These are phyloP conservation scores for Grammomys surdaster DNA, from an alignment of 2,113 vertebrate species.

Conservation along the genomic window DNA sequence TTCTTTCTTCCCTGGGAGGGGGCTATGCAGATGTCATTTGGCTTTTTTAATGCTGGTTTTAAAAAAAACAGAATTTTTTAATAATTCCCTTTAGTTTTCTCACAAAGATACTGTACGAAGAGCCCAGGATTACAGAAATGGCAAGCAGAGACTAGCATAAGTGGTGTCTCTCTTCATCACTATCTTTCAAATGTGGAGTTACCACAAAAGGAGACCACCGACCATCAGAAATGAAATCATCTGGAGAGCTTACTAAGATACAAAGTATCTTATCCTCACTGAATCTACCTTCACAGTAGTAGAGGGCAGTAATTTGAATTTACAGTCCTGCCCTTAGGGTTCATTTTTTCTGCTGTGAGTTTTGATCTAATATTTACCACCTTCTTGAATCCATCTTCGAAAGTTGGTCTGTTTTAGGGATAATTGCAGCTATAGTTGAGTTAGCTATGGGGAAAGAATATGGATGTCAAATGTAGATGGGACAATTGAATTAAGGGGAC, in stretches of 20 bases:
- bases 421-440: background rate
- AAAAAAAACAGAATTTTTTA: slow-evolving; percentile 24
- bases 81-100: background rate
- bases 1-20: background rate
- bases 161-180: background rate
- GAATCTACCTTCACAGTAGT: background rate
- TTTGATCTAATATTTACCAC: background rate
- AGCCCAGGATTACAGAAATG: background rate
- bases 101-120: background rate
- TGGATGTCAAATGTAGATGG: background rate
- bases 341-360: slow-evolving; percentile 5
- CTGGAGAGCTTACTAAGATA: slow-evolving; percentile 25
- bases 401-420: background rate
- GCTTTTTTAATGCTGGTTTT: slow-evolving; percentile 34
- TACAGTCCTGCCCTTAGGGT: background rate
- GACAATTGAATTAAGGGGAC: slow-evolving; percentile 23
- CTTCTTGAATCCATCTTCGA: slow-evolving; percentile 43
- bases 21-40: background rate
- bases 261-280: background rate
- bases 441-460: background rate
- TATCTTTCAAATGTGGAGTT: slow-evolving; percentile 6
- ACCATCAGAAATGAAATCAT: background rate
- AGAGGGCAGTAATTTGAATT: slow-evolving; percentile 12
- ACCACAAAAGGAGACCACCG: background rate
- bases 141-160: background rate